Percentiles rank a stretch among this genome's conserved stretches.
Conservation (phyloP, 2,888 invertebrate genomes). For the Spisula subtruncata region DNA sequence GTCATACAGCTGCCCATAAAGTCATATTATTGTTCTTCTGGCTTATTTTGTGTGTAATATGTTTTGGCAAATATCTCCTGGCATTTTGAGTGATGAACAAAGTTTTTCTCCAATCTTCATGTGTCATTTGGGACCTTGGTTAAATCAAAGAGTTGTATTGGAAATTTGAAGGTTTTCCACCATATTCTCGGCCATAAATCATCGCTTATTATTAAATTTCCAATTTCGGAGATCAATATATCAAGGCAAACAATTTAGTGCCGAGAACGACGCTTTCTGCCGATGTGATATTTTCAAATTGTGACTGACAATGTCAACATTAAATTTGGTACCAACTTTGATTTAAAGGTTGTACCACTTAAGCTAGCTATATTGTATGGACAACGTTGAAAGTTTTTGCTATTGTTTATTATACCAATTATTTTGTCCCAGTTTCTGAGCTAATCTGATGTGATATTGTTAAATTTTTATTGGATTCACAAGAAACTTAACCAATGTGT, state of each 20-base stretch:
- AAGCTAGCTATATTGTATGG: not conserved
- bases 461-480: not conserved
- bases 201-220: not conserved
- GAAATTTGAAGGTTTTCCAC: not conserved
- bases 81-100: too few relatives aligned
- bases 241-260: not conserved
- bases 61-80: too few relatives aligned
- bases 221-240: slow-evolving; percentile 1
- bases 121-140: not conserved
- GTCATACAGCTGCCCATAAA: too few relatives aligned
- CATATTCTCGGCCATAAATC: not conserved
- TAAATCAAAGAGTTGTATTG: not conserved
- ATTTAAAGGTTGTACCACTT: not conserved
- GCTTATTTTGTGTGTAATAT: too few relatives aligned
- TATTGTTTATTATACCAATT: not conserved
- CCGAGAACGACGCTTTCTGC: not conserved
- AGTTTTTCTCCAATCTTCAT: not conserved
- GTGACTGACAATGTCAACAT: not conserved
- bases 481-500: not conserved
- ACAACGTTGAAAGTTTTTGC: not conserved
- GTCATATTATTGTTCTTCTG: too few relatives aligned
- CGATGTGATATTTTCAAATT: not conserved
- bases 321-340: not conserved
- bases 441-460: not conserved
- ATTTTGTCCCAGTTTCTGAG: not conserved